Base-by-base conservation (phyloP, 2,888 invertebrate species). In the Oligia fasciuncula region DNA sequence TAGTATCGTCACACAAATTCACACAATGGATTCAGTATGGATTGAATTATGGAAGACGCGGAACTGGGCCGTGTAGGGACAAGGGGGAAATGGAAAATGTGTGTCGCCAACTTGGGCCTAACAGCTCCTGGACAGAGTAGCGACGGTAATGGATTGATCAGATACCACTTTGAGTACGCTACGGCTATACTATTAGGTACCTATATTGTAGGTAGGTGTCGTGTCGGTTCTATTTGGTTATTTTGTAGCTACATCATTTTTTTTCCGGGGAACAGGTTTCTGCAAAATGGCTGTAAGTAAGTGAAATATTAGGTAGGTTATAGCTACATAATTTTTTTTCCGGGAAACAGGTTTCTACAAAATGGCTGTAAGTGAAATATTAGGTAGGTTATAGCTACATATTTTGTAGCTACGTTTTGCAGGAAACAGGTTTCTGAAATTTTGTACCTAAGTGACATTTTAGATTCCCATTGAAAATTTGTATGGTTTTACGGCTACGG, bases 61-160 rank as follows among this genome's bases (percentile, higher is more conserved):
- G 93, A 95, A 94, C 94, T 94, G 93, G 93, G 94, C 93, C 94
- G 93, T 91, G 92, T 91, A 91, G 94, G 92, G 93, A 93, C 94
- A 92, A 93, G 93, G 91, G 93, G 95, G 95, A 95, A 96, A 97
- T 96, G 96, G 96, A 96, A 96, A 96, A 96, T 96, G 95, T 96
- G 94, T 96, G 96, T 96, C 93, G 94, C 95, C 94, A 96, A 96
- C 93, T 96, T 95, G 91, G 93, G 89, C 93, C 95, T 94, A 94
- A 95, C 94, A 94, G 93, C 93, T 94, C 93, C 93, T 95, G 96
- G 95, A 93, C 95, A 93, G 92, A 93, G 93, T 93, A 91, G 91
- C 91, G 89, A 89, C 93, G 94, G 91, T 96, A 96, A 96, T 96
- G 95, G 95, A 96, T 95, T 96, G 95, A 96, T 96, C 95, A 95